These are phyloP conservation scores for Hypolimnas misippus DNA, from an alignment of 2,888 invertebrate species.

Conservation along the genomic window DNA sequence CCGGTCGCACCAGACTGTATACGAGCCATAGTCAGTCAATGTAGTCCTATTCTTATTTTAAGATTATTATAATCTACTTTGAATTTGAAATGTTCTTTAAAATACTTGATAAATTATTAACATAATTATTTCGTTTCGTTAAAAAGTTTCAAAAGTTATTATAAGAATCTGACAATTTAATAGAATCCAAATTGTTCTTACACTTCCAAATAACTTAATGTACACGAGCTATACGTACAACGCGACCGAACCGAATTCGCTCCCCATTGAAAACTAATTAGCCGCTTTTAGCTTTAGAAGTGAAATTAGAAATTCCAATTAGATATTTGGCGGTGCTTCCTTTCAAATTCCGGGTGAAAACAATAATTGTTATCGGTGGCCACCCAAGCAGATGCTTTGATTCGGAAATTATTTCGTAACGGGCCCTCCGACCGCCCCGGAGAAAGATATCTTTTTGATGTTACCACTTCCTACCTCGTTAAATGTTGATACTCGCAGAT, in stretches of 20 bases:
- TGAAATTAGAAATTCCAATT: constrained; percentile 83
- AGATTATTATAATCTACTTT: too few relatives aligned
- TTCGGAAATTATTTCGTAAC: constrained; percentile 66
- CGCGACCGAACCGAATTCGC: neutral
- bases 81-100: too few relatives aligned
- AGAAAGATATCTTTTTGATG: constrained; percentile 75
- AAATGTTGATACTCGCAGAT: constrained; percentile 39
- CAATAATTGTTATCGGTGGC: constrained; percentile 77
- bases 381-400: constrained; percentile 72
- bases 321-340: constrained; percentile 73
- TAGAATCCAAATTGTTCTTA: too few relatives aligned
- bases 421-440: constrained; percentile 46
- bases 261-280: constrained; percentile 73
- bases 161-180: too few relatives aligned
- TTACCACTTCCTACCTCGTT: constrained; percentile 71
- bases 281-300: constrained; percentile 55
- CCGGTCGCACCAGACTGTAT: too few relatives aligned
- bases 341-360: constrained; percentile 68
- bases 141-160: too few relatives aligned
- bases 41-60: too few relatives aligned
- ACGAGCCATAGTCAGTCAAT: too few relatives aligned
- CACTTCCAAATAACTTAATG: neutral
- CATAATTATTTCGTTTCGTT: too few relatives aligned
- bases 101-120: too few relatives aligned
- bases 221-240: neutral